Percentiles rank a stretch among this genome's conserved stretches.
phyloP scores from a whole-genome alignment of 2,113 vertebrate species.

The Amphiprion ocellaris region DNA sequence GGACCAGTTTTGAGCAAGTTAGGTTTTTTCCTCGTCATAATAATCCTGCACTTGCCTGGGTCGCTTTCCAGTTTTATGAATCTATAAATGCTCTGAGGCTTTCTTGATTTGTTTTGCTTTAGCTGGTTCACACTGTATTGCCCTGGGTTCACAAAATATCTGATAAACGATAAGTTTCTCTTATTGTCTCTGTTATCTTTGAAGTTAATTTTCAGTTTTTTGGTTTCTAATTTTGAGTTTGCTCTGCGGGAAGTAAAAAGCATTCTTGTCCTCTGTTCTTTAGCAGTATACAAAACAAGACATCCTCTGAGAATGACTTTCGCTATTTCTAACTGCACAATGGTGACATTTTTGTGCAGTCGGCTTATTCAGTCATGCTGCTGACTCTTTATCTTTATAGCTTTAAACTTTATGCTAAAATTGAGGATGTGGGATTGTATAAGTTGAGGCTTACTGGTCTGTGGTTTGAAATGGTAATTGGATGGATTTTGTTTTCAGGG shows the following conservation, averaged over 20 bases:
- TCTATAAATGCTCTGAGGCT: not conserved
- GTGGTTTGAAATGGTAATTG: too few species aligned
- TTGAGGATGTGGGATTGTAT: too few species aligned
- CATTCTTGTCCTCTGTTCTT: too few species aligned
- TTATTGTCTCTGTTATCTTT: not conserved
- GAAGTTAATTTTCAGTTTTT: not conserved
- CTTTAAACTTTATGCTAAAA: too few species aligned
- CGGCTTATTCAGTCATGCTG: not conserved
- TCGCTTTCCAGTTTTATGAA: not conserved
- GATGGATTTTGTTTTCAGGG: too few species aligned
- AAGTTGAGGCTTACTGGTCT: too few species aligned
- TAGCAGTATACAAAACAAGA: constrained; percentile 8
- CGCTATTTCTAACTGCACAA: not conserved
- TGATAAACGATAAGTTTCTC: not conserved
- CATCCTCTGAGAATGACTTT: not conserved
- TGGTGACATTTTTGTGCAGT: not conserved
- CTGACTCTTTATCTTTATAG: too few species aligned
- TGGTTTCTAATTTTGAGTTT: not conserved
- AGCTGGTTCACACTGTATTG: not conserved
- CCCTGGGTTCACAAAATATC: not conserved
- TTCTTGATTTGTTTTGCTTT: not conserved
- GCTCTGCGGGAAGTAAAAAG: not conserved
- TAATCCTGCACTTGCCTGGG: not conserved
- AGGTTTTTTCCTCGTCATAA: not conserved
- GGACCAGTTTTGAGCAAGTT: not conserved